Evolutionary conservation across 2,888 invertebrate species (phyloP).

Genomic region (Diarsia brunnea): DNA sequence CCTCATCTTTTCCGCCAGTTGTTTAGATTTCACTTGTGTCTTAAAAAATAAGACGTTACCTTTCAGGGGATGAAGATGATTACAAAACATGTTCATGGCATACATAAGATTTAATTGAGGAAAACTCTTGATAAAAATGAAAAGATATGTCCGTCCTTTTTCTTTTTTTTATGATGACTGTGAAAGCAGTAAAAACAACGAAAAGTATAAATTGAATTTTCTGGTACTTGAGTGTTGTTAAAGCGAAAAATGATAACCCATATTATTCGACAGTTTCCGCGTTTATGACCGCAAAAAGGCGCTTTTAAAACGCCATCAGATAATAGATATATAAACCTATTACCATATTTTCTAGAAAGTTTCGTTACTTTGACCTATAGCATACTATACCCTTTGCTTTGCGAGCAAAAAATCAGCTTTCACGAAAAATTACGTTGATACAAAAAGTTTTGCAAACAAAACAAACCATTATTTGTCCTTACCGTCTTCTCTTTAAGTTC

Average conservation of each 20-base stretch:
- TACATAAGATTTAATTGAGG: background rate
- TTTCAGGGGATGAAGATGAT: background rate
- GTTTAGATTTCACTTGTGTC: conserved; percentile 16
- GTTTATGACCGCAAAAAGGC: background rate
- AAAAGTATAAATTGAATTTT: background rate
- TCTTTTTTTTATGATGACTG: background rate
- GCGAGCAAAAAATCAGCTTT: conserved; percentile 1
- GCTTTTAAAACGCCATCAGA: conserved; percentile 5
- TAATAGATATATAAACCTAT: background rate
- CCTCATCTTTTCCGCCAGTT: conserved; percentile 5
- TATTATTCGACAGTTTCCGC: background rate
- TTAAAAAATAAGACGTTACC: conserved; percentile 8
- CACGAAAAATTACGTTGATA: background rate
- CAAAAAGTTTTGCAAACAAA: conserved; percentile 18
- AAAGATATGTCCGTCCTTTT: background rate
- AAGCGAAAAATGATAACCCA: background rate
- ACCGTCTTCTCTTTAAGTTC: conserved; percentile 1
- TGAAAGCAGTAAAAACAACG: background rate
- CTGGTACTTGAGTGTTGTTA: background rate
- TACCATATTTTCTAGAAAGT: background rate
- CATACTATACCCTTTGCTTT: background rate
- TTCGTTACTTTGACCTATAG: background rate
- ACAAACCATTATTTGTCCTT: background rate
- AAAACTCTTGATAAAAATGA: background rate
- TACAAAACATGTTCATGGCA: background rate